Conservation (phyloP, 2,113 vertebrate species). For the Cygnus atratus region DNA sequence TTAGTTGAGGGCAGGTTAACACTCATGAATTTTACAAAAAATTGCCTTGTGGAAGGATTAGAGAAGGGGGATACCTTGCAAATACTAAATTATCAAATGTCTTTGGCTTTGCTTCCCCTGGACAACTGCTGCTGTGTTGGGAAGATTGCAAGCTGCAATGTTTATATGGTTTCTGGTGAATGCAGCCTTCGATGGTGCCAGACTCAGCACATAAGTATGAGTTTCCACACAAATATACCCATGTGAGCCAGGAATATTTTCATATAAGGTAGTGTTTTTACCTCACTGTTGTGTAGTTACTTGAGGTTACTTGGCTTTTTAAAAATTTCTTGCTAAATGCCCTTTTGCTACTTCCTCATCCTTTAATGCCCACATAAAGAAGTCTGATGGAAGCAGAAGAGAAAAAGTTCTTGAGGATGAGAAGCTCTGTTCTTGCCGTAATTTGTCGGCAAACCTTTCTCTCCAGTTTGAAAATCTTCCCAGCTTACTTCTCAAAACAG, state of each 20-base stretch:
- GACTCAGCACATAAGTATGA: accelerated
- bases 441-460: background rate
- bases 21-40: background rate
- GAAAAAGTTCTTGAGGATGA: background rate
- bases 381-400: background rate
- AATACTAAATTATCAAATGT: background rate
- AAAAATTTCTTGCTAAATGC: background rate
- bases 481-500: background rate
- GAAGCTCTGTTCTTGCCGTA: background rate
- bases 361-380: background rate
- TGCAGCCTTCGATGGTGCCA: background rate
- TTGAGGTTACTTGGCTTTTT: background rate
- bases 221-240: background rate
- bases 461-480: background rate
- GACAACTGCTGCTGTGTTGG: background rate
- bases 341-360: background rate
- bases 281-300: background rate
- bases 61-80: background rate
- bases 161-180: background rate
- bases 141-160: background rate
- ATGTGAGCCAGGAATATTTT: background rate
- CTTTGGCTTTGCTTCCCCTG: background rate
- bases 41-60: background rate
- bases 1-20: background rate
- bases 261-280: background rate